Evolutionary conservation across 1,140 invertebrate genomes (phyloP).

Genomic region (Orchesella cincta): DNA sequence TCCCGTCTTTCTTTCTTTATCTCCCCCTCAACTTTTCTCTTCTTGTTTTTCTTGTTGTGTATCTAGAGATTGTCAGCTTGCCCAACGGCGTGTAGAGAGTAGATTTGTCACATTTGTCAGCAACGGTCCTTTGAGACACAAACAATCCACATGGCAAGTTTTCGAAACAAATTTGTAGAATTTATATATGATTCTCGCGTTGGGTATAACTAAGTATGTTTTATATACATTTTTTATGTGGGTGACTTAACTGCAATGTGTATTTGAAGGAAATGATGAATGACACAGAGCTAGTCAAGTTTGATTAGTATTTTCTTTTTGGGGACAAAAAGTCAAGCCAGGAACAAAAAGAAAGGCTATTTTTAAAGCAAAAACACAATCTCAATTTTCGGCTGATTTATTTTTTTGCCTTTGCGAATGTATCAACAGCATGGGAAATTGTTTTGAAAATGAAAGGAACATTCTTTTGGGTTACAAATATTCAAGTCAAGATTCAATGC

Average conservation of each 20-base stretch:
- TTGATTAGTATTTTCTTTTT: no score
- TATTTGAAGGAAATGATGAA: no score
- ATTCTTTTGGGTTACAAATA: no score
- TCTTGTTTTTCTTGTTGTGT: not conserved
- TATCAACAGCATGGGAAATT: no score
- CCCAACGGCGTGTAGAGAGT: conserved; percentile 23
- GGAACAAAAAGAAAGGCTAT: no score
- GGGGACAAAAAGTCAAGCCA: no score
- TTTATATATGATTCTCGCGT: not conserved
- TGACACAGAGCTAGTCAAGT: no score
- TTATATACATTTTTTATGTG: not conserved
- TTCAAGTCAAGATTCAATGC: no score
- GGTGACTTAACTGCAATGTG: no score
- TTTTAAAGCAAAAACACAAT: no score
- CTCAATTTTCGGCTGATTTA: no score
- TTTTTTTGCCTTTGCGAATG: not conserved
- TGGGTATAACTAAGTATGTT: not conserved
- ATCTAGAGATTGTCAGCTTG: conserved; percentile 24
- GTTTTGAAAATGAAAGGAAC: no score
- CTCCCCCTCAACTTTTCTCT: not conserved
- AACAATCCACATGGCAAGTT: conserved; percentile 21
- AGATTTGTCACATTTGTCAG: conserved; percentile 29
- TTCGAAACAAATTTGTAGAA: not conserved
- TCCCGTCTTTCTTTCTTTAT: not conserved
- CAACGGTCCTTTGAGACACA: conserved; percentile 19